phyloP scores from a whole-genome alignment of 1,140 invertebrate species.

The Eulimnadia texana region DNA sequence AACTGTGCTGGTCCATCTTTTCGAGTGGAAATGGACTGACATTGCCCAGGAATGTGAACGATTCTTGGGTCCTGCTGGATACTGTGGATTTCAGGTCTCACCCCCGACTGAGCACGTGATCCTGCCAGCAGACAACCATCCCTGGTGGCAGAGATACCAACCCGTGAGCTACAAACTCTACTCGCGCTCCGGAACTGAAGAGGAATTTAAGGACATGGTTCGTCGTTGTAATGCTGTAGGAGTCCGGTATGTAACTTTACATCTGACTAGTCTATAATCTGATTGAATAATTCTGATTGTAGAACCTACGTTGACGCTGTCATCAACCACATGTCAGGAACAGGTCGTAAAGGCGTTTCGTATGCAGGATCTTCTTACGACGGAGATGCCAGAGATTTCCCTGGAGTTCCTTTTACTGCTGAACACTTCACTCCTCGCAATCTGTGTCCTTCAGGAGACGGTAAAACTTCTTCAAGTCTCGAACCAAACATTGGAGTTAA shows the following conservation, averaged over 20 bases:
- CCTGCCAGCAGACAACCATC: conserved; percentile 20
- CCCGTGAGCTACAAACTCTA: conserved; percentile 39
- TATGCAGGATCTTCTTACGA: conserved; percentile 38
- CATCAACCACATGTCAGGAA: conserved; percentile 75
- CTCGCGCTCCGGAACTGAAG: conserved; percentile 35
- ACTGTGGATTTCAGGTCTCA: conserved; percentile 27
- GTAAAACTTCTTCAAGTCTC: conserved; percentile 15
- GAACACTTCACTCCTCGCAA: conserved; percentile 27
- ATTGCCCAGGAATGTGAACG: conserved; percentile 67
- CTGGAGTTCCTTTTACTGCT: conserved; percentile 35
- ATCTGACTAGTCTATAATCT: no score
- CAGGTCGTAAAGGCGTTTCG: conserved; percentile 31
- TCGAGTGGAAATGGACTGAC: conserved; percentile 71
- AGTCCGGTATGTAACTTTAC: conserved; percentile 33
- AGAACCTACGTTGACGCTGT: conserved; percentile 72
- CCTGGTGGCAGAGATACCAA: conserved; percentile 41
- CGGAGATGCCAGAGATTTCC: conserved; percentile 25
- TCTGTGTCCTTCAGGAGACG: conserved; percentile 24
- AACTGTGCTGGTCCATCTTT: conserved; percentile 51
- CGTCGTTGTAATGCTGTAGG: conserved; percentile 38
- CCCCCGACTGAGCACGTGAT: conserved; percentile 18
- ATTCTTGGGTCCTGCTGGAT: conserved; percentile 29
- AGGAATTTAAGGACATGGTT: conserved; percentile 38
- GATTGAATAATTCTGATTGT: conserved; percentile 27
- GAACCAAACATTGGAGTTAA: no score